Evolutionary conservation across 1,140 invertebrate species (phyloP).

Genomic region (Hyposmocoma kahamanoa): DNA sequence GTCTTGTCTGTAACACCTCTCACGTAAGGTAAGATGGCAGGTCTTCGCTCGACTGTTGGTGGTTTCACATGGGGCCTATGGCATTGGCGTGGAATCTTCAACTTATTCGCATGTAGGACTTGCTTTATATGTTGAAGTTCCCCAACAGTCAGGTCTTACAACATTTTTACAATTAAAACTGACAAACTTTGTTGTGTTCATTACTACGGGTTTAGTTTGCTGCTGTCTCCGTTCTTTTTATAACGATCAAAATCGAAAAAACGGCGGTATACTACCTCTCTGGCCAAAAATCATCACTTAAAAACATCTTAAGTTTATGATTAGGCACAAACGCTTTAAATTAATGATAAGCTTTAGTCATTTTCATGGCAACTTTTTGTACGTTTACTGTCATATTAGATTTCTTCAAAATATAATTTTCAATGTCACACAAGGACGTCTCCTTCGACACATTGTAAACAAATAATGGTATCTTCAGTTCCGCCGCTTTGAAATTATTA

Average conservation of each 20-base stretch:
- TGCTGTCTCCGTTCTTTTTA: no score
- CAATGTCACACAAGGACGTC: neutral
- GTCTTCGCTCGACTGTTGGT: no score
- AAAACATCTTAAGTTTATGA: neutral
- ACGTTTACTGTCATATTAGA: neutral
- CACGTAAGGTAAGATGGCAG: no score
- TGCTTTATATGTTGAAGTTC: no score
- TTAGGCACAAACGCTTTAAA: constrained; percentile 7
- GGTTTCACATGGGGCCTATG: no score
- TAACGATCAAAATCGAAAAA: neutral
- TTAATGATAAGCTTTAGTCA: constrained; percentile 1
- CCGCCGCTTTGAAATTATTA: neutral
- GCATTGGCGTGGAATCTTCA: no score
- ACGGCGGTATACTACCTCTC: neutral
- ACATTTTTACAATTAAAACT: no score
- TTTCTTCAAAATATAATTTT: neutral
- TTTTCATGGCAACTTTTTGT: constrained; percentile 3
- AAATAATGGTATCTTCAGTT: neutral
- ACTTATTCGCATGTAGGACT: no score
- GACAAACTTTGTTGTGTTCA: no score
- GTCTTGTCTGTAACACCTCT: no score
- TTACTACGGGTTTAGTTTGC: no score
- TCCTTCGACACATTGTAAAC: neutral
- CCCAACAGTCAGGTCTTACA: no score
- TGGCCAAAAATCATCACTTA: constrained; percentile 3